Base-by-base conservation (phyloP, 2,888 invertebrate species). In the Pardosa pseudoannulata region DNA sequence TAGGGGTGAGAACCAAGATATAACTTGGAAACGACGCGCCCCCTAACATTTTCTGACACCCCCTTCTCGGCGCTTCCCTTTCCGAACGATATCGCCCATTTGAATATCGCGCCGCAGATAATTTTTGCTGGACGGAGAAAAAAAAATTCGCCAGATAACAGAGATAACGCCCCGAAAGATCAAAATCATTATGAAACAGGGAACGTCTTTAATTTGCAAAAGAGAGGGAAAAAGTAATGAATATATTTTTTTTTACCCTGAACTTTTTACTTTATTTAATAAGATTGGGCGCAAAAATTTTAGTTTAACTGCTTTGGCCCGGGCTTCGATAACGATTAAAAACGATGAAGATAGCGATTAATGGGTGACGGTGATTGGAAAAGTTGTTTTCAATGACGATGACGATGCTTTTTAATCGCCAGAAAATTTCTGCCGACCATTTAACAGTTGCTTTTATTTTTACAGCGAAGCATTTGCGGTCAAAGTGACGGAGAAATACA, bases 251-350 rank as follows among this genome's bases (percentile, higher is more conserved):
- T 50, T 13, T 11, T 46, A 2, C 41, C 41, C 56, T 23, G 23
- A 67, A 78, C 64, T 56, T 85, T 70, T 85, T 83, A 83, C 73
- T 85, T 85, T 68, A 85, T 85, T 85, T 85, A 85, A 85, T 85
- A 85, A 85, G 83, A 85, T 85, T 78, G 83, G 67, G 16, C 39
- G 78, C 65, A 85, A 56, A 85, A 85, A 78, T 85, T 85, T 85
- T 79, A 85, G 83, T 85, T 85, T 85, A 85, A 85, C 83, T 79
- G 83, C 83, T 78, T 85, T 85, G 83, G 83, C 83, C 83, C 36
- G 83, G 78, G 73, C 83, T 78, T 78, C 83, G 83, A 85, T 85
- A 85, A 79, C 83, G 83, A 85, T 85, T 85, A 85, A 85, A 85
- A 85, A 68, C 83, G 83, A 85, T 85, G 64, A 72, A 71, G 83